Conservation (phyloP, 2,113 vertebrate species). For the Anser brachyrhynchus region DNA sequence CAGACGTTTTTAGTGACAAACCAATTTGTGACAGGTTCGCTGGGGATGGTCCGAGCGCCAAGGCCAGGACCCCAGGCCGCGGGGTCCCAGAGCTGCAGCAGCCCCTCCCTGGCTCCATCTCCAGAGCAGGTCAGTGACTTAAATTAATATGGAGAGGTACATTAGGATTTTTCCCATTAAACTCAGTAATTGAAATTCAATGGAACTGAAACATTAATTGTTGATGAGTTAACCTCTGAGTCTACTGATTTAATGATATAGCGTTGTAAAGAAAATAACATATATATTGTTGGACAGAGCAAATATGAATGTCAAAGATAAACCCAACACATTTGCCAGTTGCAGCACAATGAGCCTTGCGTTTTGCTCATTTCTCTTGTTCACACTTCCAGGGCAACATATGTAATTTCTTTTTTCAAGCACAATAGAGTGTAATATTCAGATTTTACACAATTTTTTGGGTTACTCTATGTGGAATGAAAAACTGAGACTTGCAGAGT, state of each 20-base stretch:
- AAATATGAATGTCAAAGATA: not conserved
- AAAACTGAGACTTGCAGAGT: not conserved
- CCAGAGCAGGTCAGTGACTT: not conserved
- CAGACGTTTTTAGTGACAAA: not conserved
- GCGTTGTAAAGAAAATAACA: not conserved
- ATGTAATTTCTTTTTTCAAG: not conserved
- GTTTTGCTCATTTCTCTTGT: not conserved
- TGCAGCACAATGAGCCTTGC: not conserved
- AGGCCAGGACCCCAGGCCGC: too few species aligned
- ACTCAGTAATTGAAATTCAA: conserved; percentile 15
- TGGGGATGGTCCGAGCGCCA: not conserved
- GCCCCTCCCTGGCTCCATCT: not conserved
- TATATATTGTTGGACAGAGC: not conserved
- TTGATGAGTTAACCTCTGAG: conserved; percentile 30
- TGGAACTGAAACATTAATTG: conserved; percentile 27
- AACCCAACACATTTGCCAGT: not conserved
- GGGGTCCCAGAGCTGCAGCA: not conserved
- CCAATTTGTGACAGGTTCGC: accelerated
- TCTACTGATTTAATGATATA: conserved; percentile 26
- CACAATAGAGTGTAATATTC: not conserved
- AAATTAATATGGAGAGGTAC: not conserved
- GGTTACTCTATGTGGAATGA: not conserved
- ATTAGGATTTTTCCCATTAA: not conserved
- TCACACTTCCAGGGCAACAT: not conserved
- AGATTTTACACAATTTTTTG: not conserved